Evolutionary conservation across 1,140 invertebrate species (phyloP), one percentile per base, ranked within the genome.

Genomic region (Wasmannia auropunctata): DNA sequence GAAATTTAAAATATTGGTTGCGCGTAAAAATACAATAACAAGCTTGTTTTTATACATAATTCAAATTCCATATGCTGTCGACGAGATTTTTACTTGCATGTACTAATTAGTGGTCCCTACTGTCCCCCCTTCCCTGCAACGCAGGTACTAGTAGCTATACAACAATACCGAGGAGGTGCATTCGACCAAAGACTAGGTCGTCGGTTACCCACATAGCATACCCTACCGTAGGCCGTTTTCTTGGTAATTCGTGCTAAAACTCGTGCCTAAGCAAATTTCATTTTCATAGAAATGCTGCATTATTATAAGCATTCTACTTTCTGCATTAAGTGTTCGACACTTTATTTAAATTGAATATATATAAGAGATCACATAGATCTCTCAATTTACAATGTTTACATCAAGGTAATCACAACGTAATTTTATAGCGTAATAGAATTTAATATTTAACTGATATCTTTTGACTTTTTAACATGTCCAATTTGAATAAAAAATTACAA

Each of bases 71-170:
- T 88, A 88, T 91, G 89, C 86, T 88, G 91, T 92, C 84, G 90
- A 72, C 86, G 88, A 87, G 69, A 86, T 74, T 88, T 92, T 63
- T 92, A 94, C 88, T 92, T 95, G 94, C 94, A 95, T 95, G 93
- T 95, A 95, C 94, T 95, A 95, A 95, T 95, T 94, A 94, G 94
- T 91, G 92, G 90, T 95, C 87, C 92, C 92, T 91, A 89, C 88
- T 87, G 92, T 85, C 92, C 95, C 92, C 95, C 94, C 91, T 93
- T 80, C 91, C 94, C 94, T 95, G 94, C 94, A 91, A 93, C 65
- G 94, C 94, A 95, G 94, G 94, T 91, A 76, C 91, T 94, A 95
- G 93, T 95, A 95, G 95, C 95, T 95, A 95, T 95, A 94, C 95
- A 95, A 95, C 93, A 93, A 95, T 95, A 95, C 94, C 93, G 94